Conservation (phyloP, 2,797 vertebrate species). For the Dendrocincla tyrannina region DNA sequence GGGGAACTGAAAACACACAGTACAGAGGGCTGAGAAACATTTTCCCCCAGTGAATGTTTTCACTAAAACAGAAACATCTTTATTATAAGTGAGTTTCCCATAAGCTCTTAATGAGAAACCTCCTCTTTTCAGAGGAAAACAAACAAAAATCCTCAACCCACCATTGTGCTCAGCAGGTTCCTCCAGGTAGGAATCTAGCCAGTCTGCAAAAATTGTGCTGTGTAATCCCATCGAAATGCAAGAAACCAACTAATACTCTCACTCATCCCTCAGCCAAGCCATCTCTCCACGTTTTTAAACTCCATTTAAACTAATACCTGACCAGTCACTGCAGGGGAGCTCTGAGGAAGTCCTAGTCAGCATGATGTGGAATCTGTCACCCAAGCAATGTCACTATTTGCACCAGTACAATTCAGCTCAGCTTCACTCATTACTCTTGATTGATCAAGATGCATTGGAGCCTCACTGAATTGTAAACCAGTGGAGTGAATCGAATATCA, state of each 20-base stretch:
- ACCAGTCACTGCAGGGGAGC: not conserved
- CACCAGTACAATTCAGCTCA: not conserved
- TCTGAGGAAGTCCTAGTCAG: not conserved
- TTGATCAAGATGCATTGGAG: not conserved
- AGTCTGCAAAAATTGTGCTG: not conserved
- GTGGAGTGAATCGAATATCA: not conserved
- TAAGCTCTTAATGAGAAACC: constrained; percentile 7
- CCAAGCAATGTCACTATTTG: not conserved
- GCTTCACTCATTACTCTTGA: not conserved
- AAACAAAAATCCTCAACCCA: not conserved
- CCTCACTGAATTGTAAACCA: not conserved
- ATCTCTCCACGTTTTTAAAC: not conserved
- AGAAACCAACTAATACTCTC: not conserved
- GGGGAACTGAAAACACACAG: not conserved
- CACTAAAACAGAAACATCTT: constrained; percentile 23
- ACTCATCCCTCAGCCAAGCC: not conserved
- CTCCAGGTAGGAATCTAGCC: not conserved
- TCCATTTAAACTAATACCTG: not conserved
- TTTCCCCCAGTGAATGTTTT: not conserved
- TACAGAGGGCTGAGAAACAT: not conserved
- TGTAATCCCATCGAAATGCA: not conserved
- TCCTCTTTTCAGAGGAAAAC: constrained; percentile 11
- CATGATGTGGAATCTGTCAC: not conserved
- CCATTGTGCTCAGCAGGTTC: not conserved
- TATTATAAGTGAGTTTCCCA: constrained; percentile 8